Evolutionary conservation across 2,797 vertebrate genomes (phyloP).

Genomic region (Potorous gilbertii): DNA sequence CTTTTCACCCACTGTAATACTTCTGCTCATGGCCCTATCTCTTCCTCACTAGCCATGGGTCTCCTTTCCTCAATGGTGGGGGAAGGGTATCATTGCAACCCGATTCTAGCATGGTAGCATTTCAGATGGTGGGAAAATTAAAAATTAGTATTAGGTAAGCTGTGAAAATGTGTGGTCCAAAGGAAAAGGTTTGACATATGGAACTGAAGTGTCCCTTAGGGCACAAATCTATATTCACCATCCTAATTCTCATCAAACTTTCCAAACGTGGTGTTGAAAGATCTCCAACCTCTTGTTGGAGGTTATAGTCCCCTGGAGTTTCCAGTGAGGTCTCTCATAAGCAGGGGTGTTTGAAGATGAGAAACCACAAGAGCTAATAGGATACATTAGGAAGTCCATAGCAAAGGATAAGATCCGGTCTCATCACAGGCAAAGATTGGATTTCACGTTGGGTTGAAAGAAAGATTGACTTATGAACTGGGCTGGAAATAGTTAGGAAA

Average conservation of each 20-base stretch:
- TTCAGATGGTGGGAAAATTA: conserved; percentile 58
- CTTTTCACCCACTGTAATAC: neutral
- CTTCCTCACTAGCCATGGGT: conserved; percentile 3
- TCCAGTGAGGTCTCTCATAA: conserved; percentile 14
- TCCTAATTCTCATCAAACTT: conserved; percentile 36
- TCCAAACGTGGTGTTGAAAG: neutral
- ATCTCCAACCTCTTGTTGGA: neutral
- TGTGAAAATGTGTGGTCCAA: conserved; percentile 40
- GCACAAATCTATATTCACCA: conserved; percentile 48
- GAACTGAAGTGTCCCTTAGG: conserved; percentile 49
- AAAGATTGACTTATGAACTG: conserved; percentile 72
- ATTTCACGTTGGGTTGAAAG: conserved; percentile 57
- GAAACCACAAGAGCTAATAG: conserved; percentile 60
- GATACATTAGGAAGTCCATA: conserved; percentile 43
- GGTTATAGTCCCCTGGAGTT: neutral
- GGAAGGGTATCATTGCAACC: conserved; percentile 47
- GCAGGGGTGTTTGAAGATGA: neutral
- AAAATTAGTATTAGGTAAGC: neutral
- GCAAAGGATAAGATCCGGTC: conserved; percentile 69
- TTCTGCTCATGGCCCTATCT: neutral
- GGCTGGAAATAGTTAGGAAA: conserved; percentile 68
- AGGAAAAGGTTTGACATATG: conserved; percentile 18
- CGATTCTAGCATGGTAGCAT: conserved; percentile 53
- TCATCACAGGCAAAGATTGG: conserved; percentile 53
- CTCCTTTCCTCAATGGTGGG: neutral